phyloP scores from a whole-genome alignment of 2,888 invertebrate genomes.

The Athripsodes cinereus region DNA sequence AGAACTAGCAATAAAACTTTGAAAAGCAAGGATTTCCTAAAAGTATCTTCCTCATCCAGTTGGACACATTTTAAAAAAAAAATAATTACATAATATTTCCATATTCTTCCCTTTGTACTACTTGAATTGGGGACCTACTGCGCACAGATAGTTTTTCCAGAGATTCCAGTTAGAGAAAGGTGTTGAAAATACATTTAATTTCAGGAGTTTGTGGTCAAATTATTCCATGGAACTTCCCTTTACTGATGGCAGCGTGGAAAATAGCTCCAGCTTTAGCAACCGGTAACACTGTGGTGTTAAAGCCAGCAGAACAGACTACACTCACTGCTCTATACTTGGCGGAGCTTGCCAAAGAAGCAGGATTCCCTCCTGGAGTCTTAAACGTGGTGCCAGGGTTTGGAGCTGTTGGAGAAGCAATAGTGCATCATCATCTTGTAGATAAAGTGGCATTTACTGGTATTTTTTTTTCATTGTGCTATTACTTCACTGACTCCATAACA shows the following conservation, averaged over 20 bases:
- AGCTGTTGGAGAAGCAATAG: conserved; percentile 73
- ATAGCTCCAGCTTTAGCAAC: conserved; percentile 74
- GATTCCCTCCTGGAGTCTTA: conserved; percentile 86
- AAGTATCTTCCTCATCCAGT: too few species aligned
- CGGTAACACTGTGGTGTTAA: conserved; percentile 78
- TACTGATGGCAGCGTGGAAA: conserved; percentile 95
- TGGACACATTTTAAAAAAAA: too few species aligned
- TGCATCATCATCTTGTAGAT: conserved; percentile 68
- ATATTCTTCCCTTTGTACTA: too few species aligned
- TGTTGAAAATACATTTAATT: too few species aligned
- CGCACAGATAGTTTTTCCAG: too few species aligned
- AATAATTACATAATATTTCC: too few species aligned
- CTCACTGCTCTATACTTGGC: conserved; percentile 86
- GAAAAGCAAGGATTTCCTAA: too few species aligned
- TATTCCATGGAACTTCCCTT: conserved; percentile 92
- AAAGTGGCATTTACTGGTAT: conserved; percentile 91
- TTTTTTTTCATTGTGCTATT: too few species aligned
- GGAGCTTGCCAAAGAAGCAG: conserved; percentile 79
- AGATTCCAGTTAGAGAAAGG: too few species aligned
- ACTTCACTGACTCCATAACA: too few species aligned
- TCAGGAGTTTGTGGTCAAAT: conserved; percentile 81
- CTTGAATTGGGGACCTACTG: too few species aligned
- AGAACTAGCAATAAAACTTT: too few species aligned
- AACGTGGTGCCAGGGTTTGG: conserved; percentile 90
- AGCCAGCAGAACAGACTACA: conserved; percentile 94